Evolutionary conservation across 1,140 invertebrate species (phyloP), one percentile per base, ranked within the genome.

Genomic region (Drosophila sproati): DNA sequence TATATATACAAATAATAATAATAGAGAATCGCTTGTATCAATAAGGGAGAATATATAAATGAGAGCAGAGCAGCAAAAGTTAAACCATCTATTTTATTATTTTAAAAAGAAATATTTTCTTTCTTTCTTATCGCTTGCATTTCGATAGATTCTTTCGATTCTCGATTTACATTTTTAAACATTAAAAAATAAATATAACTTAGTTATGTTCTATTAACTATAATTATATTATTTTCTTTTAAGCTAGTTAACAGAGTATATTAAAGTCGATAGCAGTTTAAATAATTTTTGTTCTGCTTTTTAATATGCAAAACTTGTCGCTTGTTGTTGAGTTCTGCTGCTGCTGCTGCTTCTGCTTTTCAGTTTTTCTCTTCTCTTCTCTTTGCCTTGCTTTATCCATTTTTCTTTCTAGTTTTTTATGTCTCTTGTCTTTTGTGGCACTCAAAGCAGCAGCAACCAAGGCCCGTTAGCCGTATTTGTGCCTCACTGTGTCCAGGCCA

Each of bases 291-390:
- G 50, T 43, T 37, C 39, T 37, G 62, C 61, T 7, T 60, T 72
- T 85, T 88, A 88, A 80, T 88, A 88, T 88, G 86, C 85, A 88
- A 85, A 85, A 79, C 72, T 71, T 83, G 86, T 88, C 72, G 79
- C 67, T 64, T 62, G 41, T 45, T 52, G 57, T 69, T 63, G 63
- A 45, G 43, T 51, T 60, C 39, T 37, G 35, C 35, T 41, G 20
- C 20, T 20, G 47, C 37, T 63, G 34, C 32, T 62, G 35, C 37
- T 43, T 52, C 7, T 37, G 35, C 54, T 34, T 68, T 34, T 50
- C 31, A 20, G 4, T 47, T 37, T 39, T 57, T n/a, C 5, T 51
- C 47, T 37, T 10, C 37, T 45, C 51, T 35, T n/a, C 6, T 48
- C 6, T 57, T 12, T 69, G 5, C 51, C 7, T 50, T 28, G 10